These are phyloP conservation scores for Athetis lepigone DNA, from an alignment of 2,888 invertebrate genomes.

Conservation along the genomic window DNA sequence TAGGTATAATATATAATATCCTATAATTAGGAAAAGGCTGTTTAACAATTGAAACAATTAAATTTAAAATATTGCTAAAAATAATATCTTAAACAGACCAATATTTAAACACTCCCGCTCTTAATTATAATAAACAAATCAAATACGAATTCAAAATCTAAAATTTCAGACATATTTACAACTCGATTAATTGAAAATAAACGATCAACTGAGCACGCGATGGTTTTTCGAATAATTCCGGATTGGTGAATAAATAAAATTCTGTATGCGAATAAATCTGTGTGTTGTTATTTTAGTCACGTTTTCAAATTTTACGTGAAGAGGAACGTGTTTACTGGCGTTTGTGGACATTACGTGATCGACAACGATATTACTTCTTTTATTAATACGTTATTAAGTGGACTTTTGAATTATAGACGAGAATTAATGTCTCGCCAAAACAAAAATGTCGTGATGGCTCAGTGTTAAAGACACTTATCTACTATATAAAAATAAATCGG, in stretches of 20 bases:
- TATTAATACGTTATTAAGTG: background rate
- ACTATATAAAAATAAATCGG: no score
- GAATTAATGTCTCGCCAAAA: background rate
- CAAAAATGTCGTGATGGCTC: no score
- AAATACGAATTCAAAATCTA: background rate
- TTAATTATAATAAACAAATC: conserved; percentile 8
- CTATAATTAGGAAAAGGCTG: no score
- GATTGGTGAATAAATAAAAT: background rate
- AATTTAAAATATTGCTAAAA: background rate
- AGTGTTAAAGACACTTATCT: no score
- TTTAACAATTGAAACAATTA: no score
- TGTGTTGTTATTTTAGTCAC: background rate
- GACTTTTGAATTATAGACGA: background rate
- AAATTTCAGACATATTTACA: background rate
- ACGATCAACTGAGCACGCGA: background rate
- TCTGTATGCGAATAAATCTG: background rate
- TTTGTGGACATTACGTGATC: background rate
- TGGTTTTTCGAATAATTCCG: background rate
- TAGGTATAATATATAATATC: no score
- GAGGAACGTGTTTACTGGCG: background rate
- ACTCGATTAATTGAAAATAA: conserved; percentile 5
- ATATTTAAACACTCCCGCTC: background rate
- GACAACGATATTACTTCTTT: background rate
- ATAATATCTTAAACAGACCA: background rate
- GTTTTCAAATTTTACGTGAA: conserved; percentile 1